Evolutionary conservation across 2,888 invertebrate species (phyloP).

Genomic region (Bembecia ichneumoniformis): DNA sequence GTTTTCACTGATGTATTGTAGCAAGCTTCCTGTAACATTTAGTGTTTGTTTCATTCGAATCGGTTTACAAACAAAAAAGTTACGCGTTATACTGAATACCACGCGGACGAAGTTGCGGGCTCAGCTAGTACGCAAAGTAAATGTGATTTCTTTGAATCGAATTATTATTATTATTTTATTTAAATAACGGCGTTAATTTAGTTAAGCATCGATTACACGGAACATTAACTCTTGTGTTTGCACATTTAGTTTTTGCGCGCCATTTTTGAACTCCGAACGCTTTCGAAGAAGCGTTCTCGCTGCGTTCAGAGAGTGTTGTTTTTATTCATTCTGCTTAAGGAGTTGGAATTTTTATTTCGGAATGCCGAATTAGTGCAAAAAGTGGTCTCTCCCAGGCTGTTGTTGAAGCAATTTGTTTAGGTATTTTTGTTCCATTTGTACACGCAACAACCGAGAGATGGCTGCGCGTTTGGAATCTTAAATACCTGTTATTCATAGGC

Average conservation of each 20-base stretch:
- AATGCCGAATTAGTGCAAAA: slow-evolving; percentile 73
- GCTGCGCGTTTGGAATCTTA: slow-evolving; percentile 49
- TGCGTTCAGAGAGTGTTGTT: slow-evolving; percentile 36
- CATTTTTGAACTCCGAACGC: slow-evolving; percentile 26
- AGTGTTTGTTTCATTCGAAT: too few relatives aligned
- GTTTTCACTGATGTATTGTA: too few relatives aligned
- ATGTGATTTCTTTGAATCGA: too few relatives aligned
- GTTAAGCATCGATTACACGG: slow-evolving; percentile 13
- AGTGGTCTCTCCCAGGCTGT: slow-evolving; percentile 48
- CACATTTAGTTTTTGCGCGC: slow-evolving; percentile 10
- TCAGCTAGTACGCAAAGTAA: too few relatives aligned
- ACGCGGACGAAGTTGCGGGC: too few relatives aligned
- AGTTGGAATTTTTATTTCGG: slow-evolving; percentile 71
- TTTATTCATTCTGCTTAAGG: slow-evolving; percentile 50
- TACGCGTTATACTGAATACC: too few relatives aligned
- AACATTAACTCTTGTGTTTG: slow-evolving; percentile 12
- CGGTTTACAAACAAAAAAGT: too few relatives aligned
- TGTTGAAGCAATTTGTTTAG: slow-evolving; percentile 63
- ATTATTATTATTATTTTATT: too few relatives aligned
- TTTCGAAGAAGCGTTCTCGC: slow-evolving; percentile 36
- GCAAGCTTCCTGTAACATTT: too few relatives aligned
- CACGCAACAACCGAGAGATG: slow-evolving; percentile 16
- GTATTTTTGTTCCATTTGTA: slow-evolving; percentile 63
- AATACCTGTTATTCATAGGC: slow-evolving; percentile 36
- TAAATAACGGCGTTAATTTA: not conserved